A percentile compares a stretch with the other conserved stretches of the same genome.
These are phyloP conservation scores for Sebastes hubbsi DNA, from an alignment of 2,797 vertebrate species.

Conservation along the genomic window DNA sequence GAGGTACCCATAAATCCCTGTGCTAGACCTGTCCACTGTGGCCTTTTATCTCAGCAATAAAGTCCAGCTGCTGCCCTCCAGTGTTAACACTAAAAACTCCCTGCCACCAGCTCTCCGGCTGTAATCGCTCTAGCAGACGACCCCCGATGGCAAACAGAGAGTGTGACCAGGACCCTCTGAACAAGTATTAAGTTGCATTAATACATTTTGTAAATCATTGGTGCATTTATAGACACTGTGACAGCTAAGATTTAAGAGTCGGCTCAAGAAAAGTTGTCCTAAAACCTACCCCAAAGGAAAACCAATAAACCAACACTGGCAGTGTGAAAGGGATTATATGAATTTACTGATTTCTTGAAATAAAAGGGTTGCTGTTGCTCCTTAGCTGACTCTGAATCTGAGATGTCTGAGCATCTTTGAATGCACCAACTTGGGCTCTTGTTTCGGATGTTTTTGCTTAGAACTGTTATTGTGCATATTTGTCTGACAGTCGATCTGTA, in stretches of 20 bases:
- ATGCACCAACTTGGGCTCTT: background rate
- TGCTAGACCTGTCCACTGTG: slow-evolving; percentile 31
- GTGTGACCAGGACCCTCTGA: background rate
- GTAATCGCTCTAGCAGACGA: slow-evolving; percentile 49
- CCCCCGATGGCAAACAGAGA: slow-evolving; percentile 9
- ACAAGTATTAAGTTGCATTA: background rate
- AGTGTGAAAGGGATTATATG: background rate
- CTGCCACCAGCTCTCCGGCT: slow-evolving; percentile 20
- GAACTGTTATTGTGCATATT: background rate
- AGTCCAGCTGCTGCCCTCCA: slow-evolving; percentile 63
- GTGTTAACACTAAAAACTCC: slow-evolving; percentile 44
- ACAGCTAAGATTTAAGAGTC: background rate
- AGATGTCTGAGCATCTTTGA: background rate
- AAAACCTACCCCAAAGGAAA: background rate
- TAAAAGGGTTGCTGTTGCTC: background rate
- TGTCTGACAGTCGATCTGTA: background rate
- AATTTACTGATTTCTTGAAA: background rate
- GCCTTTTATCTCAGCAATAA: slow-evolving; percentile 69
- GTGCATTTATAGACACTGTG: background rate
- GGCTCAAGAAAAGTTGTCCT: background rate
- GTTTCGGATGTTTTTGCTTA: background rate
- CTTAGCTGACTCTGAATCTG: background rate
- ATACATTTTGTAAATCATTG: background rate
- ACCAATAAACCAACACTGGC: background rate
- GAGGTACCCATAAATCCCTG: slow-evolving; percentile 59